Percentiles rank a stretch among this genome's conserved stretches.
These are phyloP conservation scores for Ptiloglossa arizonensis DNA, from an alignment of 1,140 invertebrate genomes.

Conservation along the genomic window DNA sequence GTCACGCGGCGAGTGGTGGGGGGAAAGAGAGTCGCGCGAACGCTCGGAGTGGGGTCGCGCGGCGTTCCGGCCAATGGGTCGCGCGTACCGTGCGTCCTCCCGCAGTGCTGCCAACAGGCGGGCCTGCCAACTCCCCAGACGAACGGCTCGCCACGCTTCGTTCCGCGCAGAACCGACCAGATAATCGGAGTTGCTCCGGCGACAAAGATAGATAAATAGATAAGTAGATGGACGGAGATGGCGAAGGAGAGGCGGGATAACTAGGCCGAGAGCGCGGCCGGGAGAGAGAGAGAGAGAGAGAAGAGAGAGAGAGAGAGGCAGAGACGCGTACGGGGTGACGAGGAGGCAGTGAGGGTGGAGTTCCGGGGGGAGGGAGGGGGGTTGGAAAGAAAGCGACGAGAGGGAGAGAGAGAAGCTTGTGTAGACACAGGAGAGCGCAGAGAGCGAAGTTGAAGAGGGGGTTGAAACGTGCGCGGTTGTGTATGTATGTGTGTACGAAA, in stretches of 20 bases:
- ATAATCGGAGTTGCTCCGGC: conserved; percentile 22
- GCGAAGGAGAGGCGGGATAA: conserved; percentile 28
- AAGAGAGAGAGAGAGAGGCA: not conserved
- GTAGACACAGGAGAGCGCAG: conserved; percentile 28
- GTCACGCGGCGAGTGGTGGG: too few species aligned
- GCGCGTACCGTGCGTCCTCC: not conserved
- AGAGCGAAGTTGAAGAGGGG: conserved; percentile 39
- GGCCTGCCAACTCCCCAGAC: not conserved
- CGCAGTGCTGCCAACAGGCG: conserved; percentile 20
- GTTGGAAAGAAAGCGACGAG: too few species aligned
- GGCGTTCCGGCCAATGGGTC: too few species aligned
- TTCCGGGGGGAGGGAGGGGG: too few species aligned
- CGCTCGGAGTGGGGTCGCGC: too few species aligned
- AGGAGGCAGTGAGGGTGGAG: too few species aligned
- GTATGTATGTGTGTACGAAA: too few species aligned
- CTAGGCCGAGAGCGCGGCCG: conserved; percentile 31
- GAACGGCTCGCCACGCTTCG: not conserved
- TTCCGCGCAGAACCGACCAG: conserved; percentile 9
- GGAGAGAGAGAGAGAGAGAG: not conserved
- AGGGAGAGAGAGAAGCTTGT: not conserved
- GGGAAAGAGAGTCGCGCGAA: too few species aligned
- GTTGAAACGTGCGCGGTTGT: too few species aligned
- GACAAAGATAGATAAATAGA: conserved; percentile 48
- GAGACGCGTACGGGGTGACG: not conserved
- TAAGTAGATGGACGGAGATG: conserved; percentile 38